Base-by-base conservation (phyloP, 2,113 vertebrate species). In the Phylloscopus trochilus region DNA sequence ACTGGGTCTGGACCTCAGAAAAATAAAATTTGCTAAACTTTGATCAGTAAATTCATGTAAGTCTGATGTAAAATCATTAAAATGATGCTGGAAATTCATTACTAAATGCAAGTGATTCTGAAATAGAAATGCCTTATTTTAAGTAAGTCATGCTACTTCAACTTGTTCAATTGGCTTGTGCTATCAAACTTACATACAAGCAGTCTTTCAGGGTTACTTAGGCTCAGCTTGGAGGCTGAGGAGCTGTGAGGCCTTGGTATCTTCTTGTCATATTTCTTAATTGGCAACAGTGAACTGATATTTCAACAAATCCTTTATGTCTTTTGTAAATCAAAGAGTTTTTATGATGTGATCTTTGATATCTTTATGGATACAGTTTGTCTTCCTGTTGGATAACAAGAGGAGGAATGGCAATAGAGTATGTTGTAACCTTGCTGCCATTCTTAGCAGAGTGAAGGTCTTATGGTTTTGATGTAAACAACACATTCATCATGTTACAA, bases 141-240 rank as follows among this genome's bases (percentile, higher is more conserved):
- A 73, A 70, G 51, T 24, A 21, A 84, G 15, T 49, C 22, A 10
- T 52, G 15, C 28, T 64, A 13, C 28, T 64, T 82, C 9, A 9
- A 51, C 1, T 3, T 85, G 1, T 31, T 72, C 9, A 56, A 0
- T 26, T 90, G 24, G 5, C 11, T 88, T 9, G 9, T 55, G 13
- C 7, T 76, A 4, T 63, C 17, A 52, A 28, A 44, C 14, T 67
- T 52, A 8, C 1, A 2, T 69, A 8, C 10, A 52, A 52, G 28
- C 4, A 22, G 4, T 66, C 11, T 74, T 31, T 67, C 17, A 37
- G 43, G 8, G 15, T 58, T 62, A 4, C 19, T 69, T 49, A 55
- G 27, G 18, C 18, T 72, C 12, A 24, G 3, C 18, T 12, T 19
- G 35, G 35, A 68, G 53, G 31, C 22, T 64, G 67, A 87, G 23